Evolutionary conservation across 2,797 vertebrate species (phyloP), one percentile per base, ranked within the genome.

Genomic region (Lacerta agilis): DNA sequence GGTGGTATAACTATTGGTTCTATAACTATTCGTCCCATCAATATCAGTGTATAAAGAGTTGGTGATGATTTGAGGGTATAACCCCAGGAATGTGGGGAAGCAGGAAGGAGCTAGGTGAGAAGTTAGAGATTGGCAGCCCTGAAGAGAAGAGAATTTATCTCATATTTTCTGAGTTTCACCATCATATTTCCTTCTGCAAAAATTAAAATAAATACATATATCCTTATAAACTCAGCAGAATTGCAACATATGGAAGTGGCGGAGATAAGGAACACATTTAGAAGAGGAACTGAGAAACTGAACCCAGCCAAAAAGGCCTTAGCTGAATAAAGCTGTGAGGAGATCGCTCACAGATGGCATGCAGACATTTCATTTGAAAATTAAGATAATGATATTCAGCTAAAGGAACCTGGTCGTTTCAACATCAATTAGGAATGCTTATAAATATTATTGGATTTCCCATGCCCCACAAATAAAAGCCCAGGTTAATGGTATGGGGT

Each of bases 271-370:
- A 89, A 80, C 20, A 23, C n/a, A 49, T 61, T 58, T 86, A 89
- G 89, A 88, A 85, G 64, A 79, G 84, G 0, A 85, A 55, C 58
- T 89, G 73, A 75, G 80, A 89, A 88, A 77, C 18, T 2, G 13
- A 86, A 91, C 29, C 77, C 86, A 88, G 72, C 20, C 43, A 90
- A 88, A 36, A 45, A 85, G 72, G 49, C 73, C 10, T 7, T 89
- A 90, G 71, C 45, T 61, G 90, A 79, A 69, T 73, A 45, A 90
- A 79, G 7, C 79, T 88, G 66, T 8, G 5, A 91, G 27, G 55
- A 45, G 88, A 82, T 76, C 55, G 13, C 79, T 92, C 89, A 92
- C 84, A 92, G 81, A 82, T 90, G 89, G 81, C 66, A 83, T 78
- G 49, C 77, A 58, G 79, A 49, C 8, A 71, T 83, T 71, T 82